A percentile compares a stretch with the other conserved stretches of the same genome.
Evolutionary conservation across 2,113 vertebrate species (phyloP).

Genomic region (Coptodon rendalli): DNA sequence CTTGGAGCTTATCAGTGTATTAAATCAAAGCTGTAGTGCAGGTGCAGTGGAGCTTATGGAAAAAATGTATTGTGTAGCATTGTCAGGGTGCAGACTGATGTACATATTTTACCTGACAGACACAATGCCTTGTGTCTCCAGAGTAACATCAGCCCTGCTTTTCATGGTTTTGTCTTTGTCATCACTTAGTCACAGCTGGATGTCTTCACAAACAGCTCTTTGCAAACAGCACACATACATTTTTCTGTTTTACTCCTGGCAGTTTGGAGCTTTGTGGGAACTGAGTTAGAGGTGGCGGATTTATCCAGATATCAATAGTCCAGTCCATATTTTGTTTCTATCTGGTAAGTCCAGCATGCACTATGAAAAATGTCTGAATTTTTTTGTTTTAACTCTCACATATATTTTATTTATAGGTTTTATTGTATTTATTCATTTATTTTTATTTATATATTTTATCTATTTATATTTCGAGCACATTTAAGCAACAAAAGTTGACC

Average conservation of each 20-base stretch:
- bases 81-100: accelerated
- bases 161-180: accelerated
- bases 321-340: not conserved
- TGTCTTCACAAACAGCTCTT: not conserved
- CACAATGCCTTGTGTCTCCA: not conserved
- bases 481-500: not conserved
- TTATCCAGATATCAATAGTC: not conserved
- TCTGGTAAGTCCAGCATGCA: not conserved
- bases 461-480: not conserved
- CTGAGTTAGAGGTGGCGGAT: not conserved
- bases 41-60: accelerated
- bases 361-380: not conserved
- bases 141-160: not conserved
- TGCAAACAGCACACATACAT: not conserved
- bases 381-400: not conserved
- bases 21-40: not conserved
- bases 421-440: accelerated
- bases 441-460: not conserved
- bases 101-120: not conserved
- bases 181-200: accelerated
- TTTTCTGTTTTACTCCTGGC: not conserved
- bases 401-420: not conserved
- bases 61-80: not conserved
- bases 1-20: not conserved
- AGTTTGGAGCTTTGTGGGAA: not conserved